phyloP scores from a whole-genome alignment of 2,797 vertebrate genomes.

The Enteromius anoplus region DNA sequence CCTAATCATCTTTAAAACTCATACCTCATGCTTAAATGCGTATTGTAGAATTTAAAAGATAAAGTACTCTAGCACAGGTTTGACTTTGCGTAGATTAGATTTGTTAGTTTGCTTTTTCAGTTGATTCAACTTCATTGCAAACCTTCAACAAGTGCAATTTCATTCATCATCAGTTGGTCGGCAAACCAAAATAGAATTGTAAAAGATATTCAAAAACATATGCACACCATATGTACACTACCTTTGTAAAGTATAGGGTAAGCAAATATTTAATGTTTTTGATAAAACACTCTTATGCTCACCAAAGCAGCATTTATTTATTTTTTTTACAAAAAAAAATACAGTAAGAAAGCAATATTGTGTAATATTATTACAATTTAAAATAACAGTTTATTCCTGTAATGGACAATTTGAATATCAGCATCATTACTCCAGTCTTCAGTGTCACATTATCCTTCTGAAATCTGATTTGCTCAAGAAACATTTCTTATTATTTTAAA shows the following conservation, averaged over 20 bases:
- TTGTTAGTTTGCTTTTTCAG: background rate
- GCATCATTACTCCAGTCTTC: background rate
- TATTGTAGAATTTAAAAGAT: background rate
- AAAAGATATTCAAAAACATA: background rate
- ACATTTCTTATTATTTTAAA: background rate
- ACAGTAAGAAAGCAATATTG: background rate
- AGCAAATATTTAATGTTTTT: background rate
- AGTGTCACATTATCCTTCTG: background rate
- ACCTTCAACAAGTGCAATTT: background rate
- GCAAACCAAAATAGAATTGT: too few species aligned
- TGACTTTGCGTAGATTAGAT: background rate
- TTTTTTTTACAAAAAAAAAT: background rate
- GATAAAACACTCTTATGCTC: background rate
- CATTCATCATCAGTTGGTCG: background rate
- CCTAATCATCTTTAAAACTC: constrained; percentile 12
- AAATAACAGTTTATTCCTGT: background rate
- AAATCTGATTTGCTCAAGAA: background rate
- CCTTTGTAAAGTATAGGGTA: background rate
- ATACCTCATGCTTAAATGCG: background rate
- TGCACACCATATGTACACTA: background rate
- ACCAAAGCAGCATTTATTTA: background rate
- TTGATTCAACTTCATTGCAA: background rate
- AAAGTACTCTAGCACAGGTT: background rate
- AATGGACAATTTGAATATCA: background rate
- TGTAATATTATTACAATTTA: background rate